Conservation (phyloP, 2,888 invertebrate genomes). For the Leptopilina syphax region DNA sequence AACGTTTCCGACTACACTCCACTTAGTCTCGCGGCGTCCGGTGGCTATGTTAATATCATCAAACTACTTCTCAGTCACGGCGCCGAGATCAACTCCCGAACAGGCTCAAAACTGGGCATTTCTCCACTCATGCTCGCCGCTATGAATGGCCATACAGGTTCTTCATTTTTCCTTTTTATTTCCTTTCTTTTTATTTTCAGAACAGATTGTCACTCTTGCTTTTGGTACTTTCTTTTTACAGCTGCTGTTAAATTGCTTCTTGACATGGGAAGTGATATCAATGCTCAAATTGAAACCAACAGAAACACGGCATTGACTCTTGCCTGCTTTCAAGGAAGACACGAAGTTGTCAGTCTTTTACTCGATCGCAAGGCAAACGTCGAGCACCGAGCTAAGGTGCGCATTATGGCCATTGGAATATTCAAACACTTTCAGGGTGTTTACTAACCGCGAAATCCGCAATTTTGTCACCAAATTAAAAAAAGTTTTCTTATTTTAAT, state of each 20-base stretch:
- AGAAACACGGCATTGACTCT: constrained; percentile 95
- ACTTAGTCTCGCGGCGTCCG: constrained; percentile 97
- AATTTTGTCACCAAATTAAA: too few relatives aligned
- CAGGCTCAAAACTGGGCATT: constrained; percentile 97
- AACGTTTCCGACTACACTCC: constrained; percentile 99
- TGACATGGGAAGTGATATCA: constrained; percentile 99
- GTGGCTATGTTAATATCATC: constrained; percentile 99
- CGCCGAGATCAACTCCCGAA: constrained; percentile 98
- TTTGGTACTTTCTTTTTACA: constrained; percentile 70
- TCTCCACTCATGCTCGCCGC: constrained; percentile 99
- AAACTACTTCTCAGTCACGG: constrained; percentile 94
- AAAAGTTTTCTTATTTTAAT: too few relatives aligned
- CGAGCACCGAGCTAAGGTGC: constrained; percentile 96
- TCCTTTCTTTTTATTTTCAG: background rate
- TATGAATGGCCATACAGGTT: constrained; percentile 96
- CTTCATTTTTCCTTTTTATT: constrained; percentile 41
- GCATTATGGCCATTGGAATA: background rate
- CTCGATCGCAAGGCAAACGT: constrained; percentile 98
- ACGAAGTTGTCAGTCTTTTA: constrained; percentile 97
- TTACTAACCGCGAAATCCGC: too few relatives aligned
- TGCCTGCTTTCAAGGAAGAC: constrained; percentile 99
- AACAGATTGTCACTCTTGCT: background rate
- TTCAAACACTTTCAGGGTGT: background rate
- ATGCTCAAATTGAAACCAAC: constrained; percentile 99
- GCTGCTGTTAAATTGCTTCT: constrained; percentile 95